These are phyloP conservation scores for Kuschelorhynchus macadamiae DNA, from an alignment of 2,888 invertebrate species.

Conservation along the genomic window DNA sequence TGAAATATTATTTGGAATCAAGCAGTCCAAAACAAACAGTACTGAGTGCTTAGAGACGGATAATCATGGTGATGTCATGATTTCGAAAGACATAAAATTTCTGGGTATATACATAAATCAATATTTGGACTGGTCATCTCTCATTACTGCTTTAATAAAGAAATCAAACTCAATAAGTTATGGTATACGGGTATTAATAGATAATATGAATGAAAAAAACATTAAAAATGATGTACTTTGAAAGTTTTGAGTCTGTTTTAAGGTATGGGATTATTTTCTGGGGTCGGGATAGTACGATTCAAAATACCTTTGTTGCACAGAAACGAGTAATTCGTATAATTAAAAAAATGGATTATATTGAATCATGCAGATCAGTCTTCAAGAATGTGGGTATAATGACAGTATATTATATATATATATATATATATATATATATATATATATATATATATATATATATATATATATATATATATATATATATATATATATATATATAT, in stretches of 20 bases:
- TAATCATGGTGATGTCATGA: too few relatives aligned
- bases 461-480: too few relatives aligned
- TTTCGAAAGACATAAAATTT: too few relatives aligned
- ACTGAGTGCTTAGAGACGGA: too few relatives aligned
- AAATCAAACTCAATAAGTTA: neutral
- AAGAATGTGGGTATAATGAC: neutral
- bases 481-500: too few relatives aligned
- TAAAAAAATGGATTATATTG: neutral
- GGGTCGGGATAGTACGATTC: neutral
- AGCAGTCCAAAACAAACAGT: too few relatives aligned
- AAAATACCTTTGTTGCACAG: neutral
- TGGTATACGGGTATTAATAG: too few relatives aligned
- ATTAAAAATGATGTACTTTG: constrained; percentile 8
- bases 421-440: neutral
- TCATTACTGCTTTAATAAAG: neutral
- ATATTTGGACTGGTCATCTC: neutral
- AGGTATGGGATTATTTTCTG: constrained; percentile 6
- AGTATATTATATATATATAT: neutral
- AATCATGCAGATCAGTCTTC: neutral
- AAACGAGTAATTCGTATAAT: neutral
- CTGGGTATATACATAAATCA: neutral
- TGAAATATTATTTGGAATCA: too few relatives aligned
- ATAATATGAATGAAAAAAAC: neutral
- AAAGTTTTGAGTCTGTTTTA: neutral
- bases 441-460: too few relatives aligned